Evolutionary conservation across 2,113 vertebrate genomes (phyloP), one percentile per base, ranked within the genome.

Genomic region (Orthonyx spaldingii): DNA sequence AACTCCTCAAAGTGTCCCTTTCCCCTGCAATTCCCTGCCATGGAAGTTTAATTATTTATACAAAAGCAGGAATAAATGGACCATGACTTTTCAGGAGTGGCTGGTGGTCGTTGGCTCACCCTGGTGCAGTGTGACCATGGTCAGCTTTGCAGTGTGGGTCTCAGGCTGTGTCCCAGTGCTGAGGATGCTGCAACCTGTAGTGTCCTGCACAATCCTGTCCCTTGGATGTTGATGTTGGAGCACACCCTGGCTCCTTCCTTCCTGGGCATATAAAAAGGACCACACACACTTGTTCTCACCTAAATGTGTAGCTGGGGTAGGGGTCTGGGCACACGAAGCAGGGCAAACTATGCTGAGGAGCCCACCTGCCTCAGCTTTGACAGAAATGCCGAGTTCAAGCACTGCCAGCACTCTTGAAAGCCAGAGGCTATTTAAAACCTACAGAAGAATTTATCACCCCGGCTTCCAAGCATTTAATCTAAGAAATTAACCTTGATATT

Each of bases 251-350:
- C 39, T 87, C 22, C 33, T 12, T 71, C 50, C 24, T 70, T 8
- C 41, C 50, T 35, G 19, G 33, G 21, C 30, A 22, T 13, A 20
- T 11, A 18, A 41, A 53, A 84, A 77, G 24, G 27, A 53, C 33
- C 0, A 0, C 6, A 30, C 28, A 60, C 37, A 4, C 14, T 39
- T 16, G 1, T 65, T 76, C 61, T 64, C 7, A 5, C 39, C 47
- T 1, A 2, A 84, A 55, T 2, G 0, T 20, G 7, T 37, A 77
- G 19, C 22, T 61, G 44, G 26, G 22, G 7, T 52, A 61, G 46
- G 22, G 59, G 9, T 32, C 42, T 69, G 26, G 18, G 50, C 57
- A 68, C 46, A 24, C 10, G 30, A 32, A 69, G 41, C 41, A 69
- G 49, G 27, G 42, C 33, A 53, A 55, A 50, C 10, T 14, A 1